A percentile compares a stretch with the other conserved stretches of the same genome.
These are phyloP conservation scores for Apodemus agrarius DNA, from an alignment of 2,797 vertebrate species.

Conservation along the genomic window DNA sequence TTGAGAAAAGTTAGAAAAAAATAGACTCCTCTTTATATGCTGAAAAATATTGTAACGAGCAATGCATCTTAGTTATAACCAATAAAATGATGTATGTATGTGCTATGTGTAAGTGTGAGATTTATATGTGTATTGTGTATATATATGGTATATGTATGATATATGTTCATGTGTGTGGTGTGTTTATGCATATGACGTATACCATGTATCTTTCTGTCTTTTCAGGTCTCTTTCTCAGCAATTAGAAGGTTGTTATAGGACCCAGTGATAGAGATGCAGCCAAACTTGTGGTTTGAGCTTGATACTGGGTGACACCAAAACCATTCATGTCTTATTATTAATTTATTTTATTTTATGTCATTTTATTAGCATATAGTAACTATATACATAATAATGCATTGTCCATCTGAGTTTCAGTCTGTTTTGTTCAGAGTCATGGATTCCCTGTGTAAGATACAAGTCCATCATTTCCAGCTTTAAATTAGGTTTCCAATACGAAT, in stretches of 20 bases:
- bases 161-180: neutral
- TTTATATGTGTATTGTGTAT: neutral
- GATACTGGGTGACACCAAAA: neutral
- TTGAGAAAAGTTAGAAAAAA: conserved; percentile 41
- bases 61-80: neutral
- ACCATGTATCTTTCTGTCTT: neutral
- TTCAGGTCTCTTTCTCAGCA: neutral
- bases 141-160: neutral
- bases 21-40: neutral
- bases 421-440: neutral
- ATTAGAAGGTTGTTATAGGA: neutral
- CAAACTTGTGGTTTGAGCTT: neutral
- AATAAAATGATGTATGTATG: neutral
- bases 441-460: neutral
- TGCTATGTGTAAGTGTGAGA: no score
- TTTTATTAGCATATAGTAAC: neutral
- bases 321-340: neutral
- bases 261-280: neutral
- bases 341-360: no score
- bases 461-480: neutral
- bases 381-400: neutral
- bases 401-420: neutral
- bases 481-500: neutral
- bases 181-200: neutral
- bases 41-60: neutral